A percentile compares a stretch with the other conserved stretches of the same genome.
phyloP scores from a whole-genome alignment of 1,140 invertebrate genomes.

The Ylistrum balloti region DNA sequence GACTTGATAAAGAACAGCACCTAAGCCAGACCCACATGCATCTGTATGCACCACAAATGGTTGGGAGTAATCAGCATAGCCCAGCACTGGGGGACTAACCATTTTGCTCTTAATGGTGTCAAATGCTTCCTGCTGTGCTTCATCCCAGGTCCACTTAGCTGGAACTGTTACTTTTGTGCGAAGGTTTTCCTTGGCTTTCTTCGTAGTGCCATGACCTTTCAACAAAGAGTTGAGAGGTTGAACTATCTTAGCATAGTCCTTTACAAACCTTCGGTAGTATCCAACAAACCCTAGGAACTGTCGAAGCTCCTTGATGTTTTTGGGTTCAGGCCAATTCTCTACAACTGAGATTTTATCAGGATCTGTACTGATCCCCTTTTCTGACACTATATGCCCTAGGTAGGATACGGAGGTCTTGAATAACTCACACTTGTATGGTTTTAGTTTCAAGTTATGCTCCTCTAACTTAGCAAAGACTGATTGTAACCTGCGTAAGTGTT shows the following conservation, averaged over 20 bases:
- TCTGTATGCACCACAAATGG: conserved; percentile 67
- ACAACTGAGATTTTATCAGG: conserved; percentile 73
- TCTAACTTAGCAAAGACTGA: conserved; percentile 57
- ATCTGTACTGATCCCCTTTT: too few relatives aligned
- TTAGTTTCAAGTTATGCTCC: conserved; percentile 54
- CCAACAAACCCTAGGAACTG: conserved; percentile 71
- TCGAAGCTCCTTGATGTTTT: conserved; percentile 66
- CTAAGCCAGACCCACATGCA: conserved; percentile 64
- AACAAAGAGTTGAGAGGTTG: conserved; percentile 65
- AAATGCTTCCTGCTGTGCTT: conserved; percentile 52
- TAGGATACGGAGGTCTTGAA: conserved; percentile 69
- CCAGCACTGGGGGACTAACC: conserved; percentile 55
- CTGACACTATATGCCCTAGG: conserved; percentile 70
- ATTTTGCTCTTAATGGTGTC: conserved; percentile 50
- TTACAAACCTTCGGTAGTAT: conserved; percentile 64
- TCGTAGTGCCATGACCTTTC: neutral
- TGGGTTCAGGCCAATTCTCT: conserved; percentile 71
- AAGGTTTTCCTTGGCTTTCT: too few relatives aligned
- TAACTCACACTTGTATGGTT: conserved; percentile 77
- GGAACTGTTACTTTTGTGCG: too few relatives aligned
- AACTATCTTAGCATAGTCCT: conserved; percentile 69
- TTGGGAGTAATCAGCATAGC: conserved; percentile 50
- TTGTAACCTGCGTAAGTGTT: conserved; percentile 56
- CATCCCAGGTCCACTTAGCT: conserved; percentile 46
- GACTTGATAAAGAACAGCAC: conserved; percentile 71